Base-by-base conservation (phyloP, 2,113 vertebrate genomes). In the Rousettus leschenaultii region DNA sequence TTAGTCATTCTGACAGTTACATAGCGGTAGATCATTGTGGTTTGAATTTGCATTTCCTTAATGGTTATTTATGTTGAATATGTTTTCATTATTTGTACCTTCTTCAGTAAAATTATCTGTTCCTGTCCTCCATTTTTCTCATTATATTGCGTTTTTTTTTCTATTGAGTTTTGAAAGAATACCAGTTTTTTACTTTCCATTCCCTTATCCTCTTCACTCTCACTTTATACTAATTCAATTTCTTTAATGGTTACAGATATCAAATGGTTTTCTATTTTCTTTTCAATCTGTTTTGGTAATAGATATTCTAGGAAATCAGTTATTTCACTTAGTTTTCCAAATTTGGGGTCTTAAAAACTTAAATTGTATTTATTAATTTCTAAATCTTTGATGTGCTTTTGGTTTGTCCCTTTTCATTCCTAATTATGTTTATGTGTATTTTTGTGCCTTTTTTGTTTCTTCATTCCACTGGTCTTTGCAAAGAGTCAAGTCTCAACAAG, bases 291-390 rank as follows among this genome's bases (percentile, higher is more conserved):
- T 84, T 88, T 84, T 59, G 13, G 13, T 63, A 88, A 86, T 13
- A 66, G 18, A 68, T 63, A 89, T 89, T 61, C 53, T 70, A 71
- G 43, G 18, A 89, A 78, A 95, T 30, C 22, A 1, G 12, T 57
- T 71, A 14, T 95, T 73, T 95, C 74, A 91, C 30, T 48, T 89
- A 68, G 21, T 22, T 74, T 93, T 94, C 65, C 21, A 43, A 75
- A 74, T 75, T 92, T 40, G 6, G 33, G 14, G 2, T 48, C 26
- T 6, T 66, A 83, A 82, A 75, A 6, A 14, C 63, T 95, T 92
- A 48, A 10, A 65, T 22, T 91, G 16, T 38, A 84, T 73, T 79
- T 48, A 79, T 79, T 84, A 71, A 38, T 89, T 86, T 86, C 57
- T 86, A 51, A 55, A 57, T 55, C 38, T 74, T 84, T 65, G 28